phyloP scores from a whole-genome alignment of 2,113 vertebrate genomes.

The Nibea coibor region DNA sequence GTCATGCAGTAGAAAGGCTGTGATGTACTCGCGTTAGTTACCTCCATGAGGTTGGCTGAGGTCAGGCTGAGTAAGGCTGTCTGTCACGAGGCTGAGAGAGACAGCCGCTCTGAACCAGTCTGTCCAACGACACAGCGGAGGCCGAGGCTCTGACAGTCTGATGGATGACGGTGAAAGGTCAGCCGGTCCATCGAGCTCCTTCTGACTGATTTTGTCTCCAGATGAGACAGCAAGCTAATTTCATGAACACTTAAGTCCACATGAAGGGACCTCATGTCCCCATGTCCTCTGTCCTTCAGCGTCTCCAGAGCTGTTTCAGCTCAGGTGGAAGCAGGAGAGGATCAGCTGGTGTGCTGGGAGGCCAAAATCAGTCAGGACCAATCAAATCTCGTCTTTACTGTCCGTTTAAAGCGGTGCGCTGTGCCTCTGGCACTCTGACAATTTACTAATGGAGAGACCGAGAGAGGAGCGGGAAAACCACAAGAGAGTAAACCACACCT shows the following conservation, averaged over 20 bases:
- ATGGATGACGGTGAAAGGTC: slow-evolving; percentile 30
- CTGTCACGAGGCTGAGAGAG: background rate
- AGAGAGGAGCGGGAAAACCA: background rate
- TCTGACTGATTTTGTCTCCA: too few species aligned
- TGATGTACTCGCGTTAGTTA: too few species aligned
- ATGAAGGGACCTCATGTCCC: too few species aligned
- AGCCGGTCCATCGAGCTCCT: background rate
- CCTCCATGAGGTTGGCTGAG: background rate
- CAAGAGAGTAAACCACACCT: slow-evolving; percentile 4
- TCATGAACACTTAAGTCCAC: too few species aligned
- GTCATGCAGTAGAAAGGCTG: background rate
- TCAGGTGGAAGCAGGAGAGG: slow-evolving; percentile 27
- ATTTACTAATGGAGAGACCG: background rate
- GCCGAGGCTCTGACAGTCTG: background rate
- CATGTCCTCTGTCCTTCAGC: too few species aligned
- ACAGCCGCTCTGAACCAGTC: background rate
- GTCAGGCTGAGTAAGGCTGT: background rate
- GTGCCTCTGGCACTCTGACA: background rate
- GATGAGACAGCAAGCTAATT: too few species aligned
- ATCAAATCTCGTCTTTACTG: slow-evolving; percentile 20
- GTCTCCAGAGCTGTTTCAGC: background rate
- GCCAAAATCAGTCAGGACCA: slow-evolving; percentile 34
- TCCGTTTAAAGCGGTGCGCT: background rate
- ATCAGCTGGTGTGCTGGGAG: background rate
- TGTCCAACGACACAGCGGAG: background rate